These are phyloP conservation scores for Peromyscus polionotus DNA, from an alignment of 2,113 vertebrate genomes.

Conservation along the genomic window DNA sequence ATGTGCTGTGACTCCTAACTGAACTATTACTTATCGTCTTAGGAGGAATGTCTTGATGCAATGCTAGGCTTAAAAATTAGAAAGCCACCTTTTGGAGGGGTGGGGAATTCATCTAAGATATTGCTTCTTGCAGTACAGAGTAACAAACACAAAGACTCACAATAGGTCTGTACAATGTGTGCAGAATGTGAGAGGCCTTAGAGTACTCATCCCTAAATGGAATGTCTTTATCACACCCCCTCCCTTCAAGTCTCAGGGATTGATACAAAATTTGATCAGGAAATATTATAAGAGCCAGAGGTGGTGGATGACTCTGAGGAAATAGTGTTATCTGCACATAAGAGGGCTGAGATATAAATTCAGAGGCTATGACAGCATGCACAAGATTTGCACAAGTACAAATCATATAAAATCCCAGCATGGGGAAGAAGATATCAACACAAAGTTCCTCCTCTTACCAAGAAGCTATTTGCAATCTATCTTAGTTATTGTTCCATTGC, in stretches of 20 bases:
- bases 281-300: neutral
- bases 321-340: neutral
- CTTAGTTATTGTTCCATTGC: neutral
- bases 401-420: neutral
- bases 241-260: neutral
- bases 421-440: neutral
- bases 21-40: constrained; percentile 13
- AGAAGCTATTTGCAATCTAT: neutral
- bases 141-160: neutral
- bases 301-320: neutral
- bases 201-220: neutral
- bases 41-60: neutral
- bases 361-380: neutral
- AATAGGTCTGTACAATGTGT: neutral
- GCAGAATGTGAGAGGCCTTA: neutral
- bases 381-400: neutral
- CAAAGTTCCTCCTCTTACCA: neutral
- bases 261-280: neutral
- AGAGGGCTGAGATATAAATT: neutral
- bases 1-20: neutral
- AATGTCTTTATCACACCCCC: neutral
- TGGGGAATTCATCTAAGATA: neutral
- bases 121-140: neutral
- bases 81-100: neutral
- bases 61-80: constrained; percentile 15